Evolutionary conservation across 2,888 invertebrate genomes (phyloP).

Genomic region (Sussaba pulchella): DNA sequence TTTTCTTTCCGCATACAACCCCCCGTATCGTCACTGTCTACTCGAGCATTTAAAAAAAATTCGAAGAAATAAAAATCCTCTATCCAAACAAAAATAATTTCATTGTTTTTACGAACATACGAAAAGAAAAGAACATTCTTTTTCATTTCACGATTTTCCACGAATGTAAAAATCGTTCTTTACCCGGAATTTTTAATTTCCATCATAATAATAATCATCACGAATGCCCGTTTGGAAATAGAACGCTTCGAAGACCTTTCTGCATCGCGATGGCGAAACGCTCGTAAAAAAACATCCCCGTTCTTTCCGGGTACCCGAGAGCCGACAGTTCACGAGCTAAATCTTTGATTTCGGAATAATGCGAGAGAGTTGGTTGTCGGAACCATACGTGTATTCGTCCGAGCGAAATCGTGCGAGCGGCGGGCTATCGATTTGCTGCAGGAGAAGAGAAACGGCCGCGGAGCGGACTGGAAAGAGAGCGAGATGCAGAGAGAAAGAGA

Average conservation of each 20-base stretch:
- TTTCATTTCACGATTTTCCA: too few relatives aligned
- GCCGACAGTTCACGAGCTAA: background rate
- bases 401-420: conserved; percentile 41
- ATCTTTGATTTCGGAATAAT: conserved; percentile 15
- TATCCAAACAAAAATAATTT: too few relatives aligned
- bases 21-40: background rate
- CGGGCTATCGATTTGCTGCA: conserved; percentile 80
- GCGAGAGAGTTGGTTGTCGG: background rate
- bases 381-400: conserved; percentile 18
- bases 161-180: too few relatives aligned
- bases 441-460: conserved; percentile 69
- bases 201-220: too few relatives aligned
- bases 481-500: conserved; percentile 63
- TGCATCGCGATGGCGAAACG: too few relatives aligned
- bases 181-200: too few relatives aligned
- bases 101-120: too few relatives aligned
- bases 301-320: too few relatives aligned
- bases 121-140: too few relatives aligned
- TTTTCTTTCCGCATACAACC: background rate
- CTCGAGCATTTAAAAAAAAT: conserved; percentile 1
- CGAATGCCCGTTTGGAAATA: too few relatives aligned
- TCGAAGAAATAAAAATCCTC: background rate
- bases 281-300: too few relatives aligned
- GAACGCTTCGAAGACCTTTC: too few relatives aligned
- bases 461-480: background rate